phyloP scores from a whole-genome alignment of 2,797 vertebrate genomes.

The Lophius americanus region DNA sequence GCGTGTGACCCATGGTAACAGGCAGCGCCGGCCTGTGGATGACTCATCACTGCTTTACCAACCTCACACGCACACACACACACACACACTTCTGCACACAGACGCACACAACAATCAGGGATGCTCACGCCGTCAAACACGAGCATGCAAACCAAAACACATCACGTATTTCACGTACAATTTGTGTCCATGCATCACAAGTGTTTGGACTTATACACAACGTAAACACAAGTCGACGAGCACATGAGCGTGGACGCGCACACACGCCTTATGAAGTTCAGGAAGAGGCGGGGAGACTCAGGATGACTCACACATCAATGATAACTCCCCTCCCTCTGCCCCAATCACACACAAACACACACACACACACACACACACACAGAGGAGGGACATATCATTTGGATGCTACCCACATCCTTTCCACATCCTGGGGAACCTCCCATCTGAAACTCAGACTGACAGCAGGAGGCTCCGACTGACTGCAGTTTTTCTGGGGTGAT shows the following conservation, averaged over 20 bases:
- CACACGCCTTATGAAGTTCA: conserved; percentile 44
- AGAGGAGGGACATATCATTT: conserved; percentile 64
- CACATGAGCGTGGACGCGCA: not conserved
- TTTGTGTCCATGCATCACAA: conserved; percentile 12
- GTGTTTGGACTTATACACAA: conserved; percentile 10
- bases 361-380: conserved; percentile 23
- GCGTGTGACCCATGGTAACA: conserved; percentile 77
- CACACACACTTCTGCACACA: conserved; percentile 26
- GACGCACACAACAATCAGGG: conserved; percentile 14
- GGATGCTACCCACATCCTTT: conserved; percentile 73
- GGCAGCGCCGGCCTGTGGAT: conserved; percentile 66
- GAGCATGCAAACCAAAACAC: conserved; percentile 17
- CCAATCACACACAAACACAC: conserved; percentile 21
- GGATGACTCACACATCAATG: conserved; percentile 78
- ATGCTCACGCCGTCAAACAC: conserved; percentile 27
- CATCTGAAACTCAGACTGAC: conserved; percentile 60
- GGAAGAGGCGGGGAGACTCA: conserved; percentile 57
- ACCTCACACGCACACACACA: conserved; percentile 33
- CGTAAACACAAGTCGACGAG: conserved; percentile 8
- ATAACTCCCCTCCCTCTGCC: conserved; percentile 61
- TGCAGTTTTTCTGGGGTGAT: conserved; percentile 51
- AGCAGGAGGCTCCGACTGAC: conserved; percentile 47
- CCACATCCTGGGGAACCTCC: conserved; percentile 72
- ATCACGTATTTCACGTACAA: not conserved
- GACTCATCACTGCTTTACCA: conserved; percentile 76